Base-by-base conservation (phyloP, 2,113 vertebrate species). In the Patagioenas fasciata region DNA sequence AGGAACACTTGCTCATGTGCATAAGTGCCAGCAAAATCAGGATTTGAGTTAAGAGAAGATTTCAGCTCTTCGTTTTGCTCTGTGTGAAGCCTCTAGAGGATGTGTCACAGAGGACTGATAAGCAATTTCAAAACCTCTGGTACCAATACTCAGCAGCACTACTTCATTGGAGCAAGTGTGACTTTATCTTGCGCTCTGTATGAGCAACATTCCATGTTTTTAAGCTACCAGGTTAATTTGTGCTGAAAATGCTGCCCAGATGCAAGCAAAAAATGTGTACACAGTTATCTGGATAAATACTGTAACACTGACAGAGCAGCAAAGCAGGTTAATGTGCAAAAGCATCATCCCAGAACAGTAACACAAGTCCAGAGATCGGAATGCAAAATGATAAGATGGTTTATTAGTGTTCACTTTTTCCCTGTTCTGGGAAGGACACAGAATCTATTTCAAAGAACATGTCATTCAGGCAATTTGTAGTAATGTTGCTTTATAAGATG, bases 401-500 rank as follows among this genome's bases (percentile, higher is more conserved):
- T 84, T 72, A 32, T 15, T 81, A 42, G 31, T 38, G 31, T 19
- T 84, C 24, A 74, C 19, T 64, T 82, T 80, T 53, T 26, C 34
- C 65, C 11, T 81, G 21, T 50, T 86, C 66, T 51, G 54, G 38
- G 44, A 70, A 89, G 31, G 50, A 66, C 1, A 3, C 0, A 79
- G 40, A 78, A 58, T 11, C 54, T 73, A 32, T 47, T 80, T 64
- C 66, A 71, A 80, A 34, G 34, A 54, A 73, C 25, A 47, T 26
- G 40, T 62, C 11, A 66, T 29, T 61, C 58, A 93, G 28, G 44
- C 44, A 89, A 83, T 80, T 60, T 6, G 1, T 24, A 66, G 51
- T 0, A 0, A 89, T 9, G 7, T 10, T 54, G 15, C 72, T 32
- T 4, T 78, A 3, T 24, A 73, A 72, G 23, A 70, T 34, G 23